Evolutionary conservation across 2,888 invertebrate genomes (phyloP), one percentile per base, ranked within the genome.

Genomic region (Girardia tigrina): DNA sequence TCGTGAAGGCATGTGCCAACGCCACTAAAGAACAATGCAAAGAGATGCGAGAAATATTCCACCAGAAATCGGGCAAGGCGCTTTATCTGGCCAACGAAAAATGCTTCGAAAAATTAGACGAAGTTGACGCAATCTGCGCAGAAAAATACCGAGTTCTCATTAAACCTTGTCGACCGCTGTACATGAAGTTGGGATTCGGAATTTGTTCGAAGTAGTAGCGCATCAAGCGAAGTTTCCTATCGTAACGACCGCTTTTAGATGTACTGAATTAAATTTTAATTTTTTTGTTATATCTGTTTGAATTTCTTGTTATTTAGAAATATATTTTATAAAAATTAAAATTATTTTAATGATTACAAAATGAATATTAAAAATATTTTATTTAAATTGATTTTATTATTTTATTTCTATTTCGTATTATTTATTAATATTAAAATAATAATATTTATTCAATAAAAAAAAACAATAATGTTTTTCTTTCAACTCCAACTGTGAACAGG

Each of bases 131-230:
- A 12, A 56, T 20, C n/a, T 56, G 56, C n/a, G 56, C 8, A 12
- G 56, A 56, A 56, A 56, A 56, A 56, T 56, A 56, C 56, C n/a
- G 2, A 12, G n/a, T 56, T 4, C n/a, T 56, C 6, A 56, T 20
- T 56, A 56, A n/a, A n/a, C 20, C 56, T 2, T 56, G 56, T 56
- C 56, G 56, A 8, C 56, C 56, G 23, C 6, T 56, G 6, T 56
- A 20, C 56, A n/a, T 56, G 6, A 56, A 56, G n/a, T 56, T 56
- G n/a, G 56, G 56, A 56, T 56, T n/a, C 20, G 56, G 56, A 56
- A 23, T 56, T 6, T 56, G 56, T 23, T 8, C 56, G n/a, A 20
- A 56, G 23, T 6, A 4, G 4, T 6, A 8, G 4, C 23, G 4
- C 56, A 4, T 8, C 8, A 56, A 56, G 4, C 16, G 8, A 12